A percentile compares a stretch with the other conserved stretches of the same genome.
These are phyloP conservation scores for Spinibarbus caldwelli DNA, from an alignment of 2,797 vertebrate species.

Conservation along the genomic window DNA sequence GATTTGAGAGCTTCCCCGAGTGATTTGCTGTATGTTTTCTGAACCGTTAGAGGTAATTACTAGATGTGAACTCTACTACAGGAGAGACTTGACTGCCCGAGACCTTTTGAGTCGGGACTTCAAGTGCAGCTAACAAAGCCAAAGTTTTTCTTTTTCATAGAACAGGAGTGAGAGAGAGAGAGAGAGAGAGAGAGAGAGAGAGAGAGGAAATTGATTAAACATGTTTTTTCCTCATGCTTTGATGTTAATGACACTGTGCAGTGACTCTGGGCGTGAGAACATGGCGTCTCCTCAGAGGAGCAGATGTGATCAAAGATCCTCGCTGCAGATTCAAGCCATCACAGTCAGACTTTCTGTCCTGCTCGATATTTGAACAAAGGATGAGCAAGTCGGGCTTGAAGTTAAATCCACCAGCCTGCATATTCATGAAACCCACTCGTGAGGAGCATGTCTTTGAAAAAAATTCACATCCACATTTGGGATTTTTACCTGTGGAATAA, in stretches of 20 bases:
- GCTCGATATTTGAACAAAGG: neutral
- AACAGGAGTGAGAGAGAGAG: conserved; percentile 5
- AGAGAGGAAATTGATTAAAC: neutral
- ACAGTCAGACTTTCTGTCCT: neutral
- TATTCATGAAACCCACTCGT: neutral
- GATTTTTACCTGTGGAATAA: neutral
- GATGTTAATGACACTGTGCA: conserved; percentile 15
- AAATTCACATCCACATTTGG: neutral
- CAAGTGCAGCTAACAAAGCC: neutral
- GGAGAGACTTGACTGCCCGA: neutral
- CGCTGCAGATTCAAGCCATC: neutral
- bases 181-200: neutral
- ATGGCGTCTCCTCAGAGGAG: neutral
- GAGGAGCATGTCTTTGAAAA: neutral
- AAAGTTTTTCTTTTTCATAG: neutral
- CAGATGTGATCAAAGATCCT: conserved; percentile 17
- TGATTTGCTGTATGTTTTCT: conserved; percentile 16
- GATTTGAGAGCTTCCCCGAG: neutral
- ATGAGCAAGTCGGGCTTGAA: neutral
- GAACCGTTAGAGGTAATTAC: conserved; percentile 36
- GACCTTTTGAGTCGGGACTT: conserved; percentile 1
- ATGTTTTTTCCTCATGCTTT: conserved; percentile 32
- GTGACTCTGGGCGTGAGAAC: conserved; percentile 24
- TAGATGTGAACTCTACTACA: conserved; percentile 3
- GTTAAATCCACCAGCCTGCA: neutral